Conservation (phyloP, 2,113 vertebrate species). For the Hippocampus barbouri region DNA sequence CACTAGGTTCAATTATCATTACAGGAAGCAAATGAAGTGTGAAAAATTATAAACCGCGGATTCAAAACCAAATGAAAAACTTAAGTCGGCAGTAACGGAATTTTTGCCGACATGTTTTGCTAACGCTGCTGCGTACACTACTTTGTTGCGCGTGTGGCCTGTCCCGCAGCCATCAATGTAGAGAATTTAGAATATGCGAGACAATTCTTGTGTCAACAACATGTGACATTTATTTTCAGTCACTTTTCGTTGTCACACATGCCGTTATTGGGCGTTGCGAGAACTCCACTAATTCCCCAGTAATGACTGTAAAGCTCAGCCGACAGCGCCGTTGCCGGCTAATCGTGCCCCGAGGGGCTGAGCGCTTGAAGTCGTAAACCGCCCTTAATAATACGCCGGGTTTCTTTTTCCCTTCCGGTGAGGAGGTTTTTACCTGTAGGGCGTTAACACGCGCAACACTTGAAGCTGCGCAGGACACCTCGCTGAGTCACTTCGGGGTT, state of each 20-base stretch:
- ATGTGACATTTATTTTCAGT: not conserved
- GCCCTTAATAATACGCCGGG: not conserved
- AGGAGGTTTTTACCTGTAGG: not conserved
- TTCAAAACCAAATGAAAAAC: not conserved
- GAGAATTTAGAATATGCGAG: not conserved
- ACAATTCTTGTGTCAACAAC: not conserved
- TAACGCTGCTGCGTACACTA: not conserved
- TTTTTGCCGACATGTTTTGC: not conserved
- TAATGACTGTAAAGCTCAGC: not conserved
- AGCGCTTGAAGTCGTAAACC: not conserved
- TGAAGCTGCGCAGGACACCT: conserved; percentile 1
- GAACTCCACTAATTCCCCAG: not conserved
- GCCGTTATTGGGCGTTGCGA: not conserved
- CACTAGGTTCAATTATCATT: not conserved
- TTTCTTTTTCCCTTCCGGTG: conserved; percentile 1
- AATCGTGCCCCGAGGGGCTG: not conserved
- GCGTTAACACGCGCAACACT: not conserved
- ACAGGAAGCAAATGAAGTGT: not conserved
- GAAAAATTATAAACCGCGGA: not conserved
- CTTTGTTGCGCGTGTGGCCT: not conserved
- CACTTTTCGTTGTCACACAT: conserved; percentile 6
- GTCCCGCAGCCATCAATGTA: not conserved
- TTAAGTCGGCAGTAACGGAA: not conserved
- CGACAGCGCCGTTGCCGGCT: not conserved
- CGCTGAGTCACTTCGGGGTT: not conserved